These are phyloP conservation scores for Orthosia cruda DNA, from an alignment of 2,888 invertebrate genomes.

Conservation along the genomic window DNA sequence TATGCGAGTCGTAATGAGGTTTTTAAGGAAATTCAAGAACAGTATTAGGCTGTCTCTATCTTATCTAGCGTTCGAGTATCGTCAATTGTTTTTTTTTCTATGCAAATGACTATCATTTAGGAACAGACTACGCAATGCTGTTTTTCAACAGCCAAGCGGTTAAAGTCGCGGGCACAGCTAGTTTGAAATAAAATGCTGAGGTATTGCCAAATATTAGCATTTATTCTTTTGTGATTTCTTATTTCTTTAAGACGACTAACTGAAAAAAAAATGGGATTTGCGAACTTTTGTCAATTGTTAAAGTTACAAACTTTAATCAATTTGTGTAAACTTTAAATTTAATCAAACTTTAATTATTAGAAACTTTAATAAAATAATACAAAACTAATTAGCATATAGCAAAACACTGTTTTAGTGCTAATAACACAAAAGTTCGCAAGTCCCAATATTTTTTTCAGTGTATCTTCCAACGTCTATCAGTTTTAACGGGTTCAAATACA, in stretches of 20 bases:
- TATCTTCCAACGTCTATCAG: too few relatives aligned
- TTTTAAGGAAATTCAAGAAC: background rate
- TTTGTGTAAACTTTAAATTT: too few relatives aligned
- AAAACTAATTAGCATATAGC: too few relatives aligned
- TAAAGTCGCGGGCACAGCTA: background rate
- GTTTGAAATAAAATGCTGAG: conserved; percentile 8
- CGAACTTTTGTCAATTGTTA: too few relatives aligned
- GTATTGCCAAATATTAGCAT: background rate
- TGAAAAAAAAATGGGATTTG: too few relatives aligned
- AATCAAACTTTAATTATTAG: too few relatives aligned
- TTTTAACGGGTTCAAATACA: background rate
- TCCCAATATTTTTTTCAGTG: too few relatives aligned
- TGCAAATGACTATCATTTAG: conserved; percentile 12
- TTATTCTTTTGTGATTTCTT: background rate
- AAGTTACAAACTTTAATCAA: too few relatives aligned
- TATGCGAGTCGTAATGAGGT: background rate
- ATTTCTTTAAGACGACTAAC: too few relatives aligned
- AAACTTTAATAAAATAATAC: too few relatives aligned
- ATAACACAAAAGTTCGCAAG: too few relatives aligned
- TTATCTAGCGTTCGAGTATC: background rate
- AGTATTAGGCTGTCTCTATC: background rate
- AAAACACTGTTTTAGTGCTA: too few relatives aligned
- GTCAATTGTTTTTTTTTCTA: background rate
- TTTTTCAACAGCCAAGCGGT: background rate
- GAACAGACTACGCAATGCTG: background rate